These are phyloP conservation scores for Staurois parvus DNA, from an alignment of 2,797 vertebrate genomes.

Conservation along the genomic window DNA sequence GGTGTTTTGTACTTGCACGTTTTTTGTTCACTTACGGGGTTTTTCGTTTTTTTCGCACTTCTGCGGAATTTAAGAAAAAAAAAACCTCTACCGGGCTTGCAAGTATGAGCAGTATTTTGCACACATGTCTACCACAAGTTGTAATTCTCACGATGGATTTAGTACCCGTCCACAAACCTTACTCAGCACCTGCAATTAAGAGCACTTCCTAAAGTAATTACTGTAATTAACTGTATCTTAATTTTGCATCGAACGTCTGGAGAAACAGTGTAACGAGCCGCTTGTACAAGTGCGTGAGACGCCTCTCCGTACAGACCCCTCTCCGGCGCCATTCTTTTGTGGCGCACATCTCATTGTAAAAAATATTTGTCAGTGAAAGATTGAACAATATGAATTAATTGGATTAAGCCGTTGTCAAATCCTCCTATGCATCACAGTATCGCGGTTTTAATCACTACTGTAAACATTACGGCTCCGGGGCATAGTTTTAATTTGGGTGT, in stretches of 20 bases:
- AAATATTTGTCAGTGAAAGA: constrained; percentile 86
- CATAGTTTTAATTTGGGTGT: constrained; percentile 96
- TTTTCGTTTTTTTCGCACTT: no score
- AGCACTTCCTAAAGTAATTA: constrained; percentile 80
- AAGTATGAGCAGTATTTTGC: no score
- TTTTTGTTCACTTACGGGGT: no score
- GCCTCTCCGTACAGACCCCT: constrained; percentile 78
- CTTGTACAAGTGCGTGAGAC: constrained; percentile 71
- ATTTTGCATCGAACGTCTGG: constrained; percentile 78
- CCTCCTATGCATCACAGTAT: constrained; percentile 93
- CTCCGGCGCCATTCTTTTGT: constrained; percentile 77
- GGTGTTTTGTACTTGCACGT: no score
- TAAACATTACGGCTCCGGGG: constrained; percentile 90
- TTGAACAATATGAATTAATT: constrained; percentile 97
- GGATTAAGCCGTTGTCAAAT: constrained; percentile 96
- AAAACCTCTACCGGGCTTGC: no score
- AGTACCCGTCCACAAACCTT: background rate
- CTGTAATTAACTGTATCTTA: constrained; percentile 79
- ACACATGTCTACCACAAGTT: background rate
- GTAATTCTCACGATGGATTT: background rate
- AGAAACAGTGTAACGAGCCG: constrained; percentile 72
- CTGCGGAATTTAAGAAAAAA: no score
- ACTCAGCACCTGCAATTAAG: constrained; percentile 80
- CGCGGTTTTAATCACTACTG: constrained; percentile 99
- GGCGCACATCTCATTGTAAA: constrained; percentile 87